Conservation (phyloP, 2,888 invertebrate genomes). For the Heliconius aoede region DNA sequence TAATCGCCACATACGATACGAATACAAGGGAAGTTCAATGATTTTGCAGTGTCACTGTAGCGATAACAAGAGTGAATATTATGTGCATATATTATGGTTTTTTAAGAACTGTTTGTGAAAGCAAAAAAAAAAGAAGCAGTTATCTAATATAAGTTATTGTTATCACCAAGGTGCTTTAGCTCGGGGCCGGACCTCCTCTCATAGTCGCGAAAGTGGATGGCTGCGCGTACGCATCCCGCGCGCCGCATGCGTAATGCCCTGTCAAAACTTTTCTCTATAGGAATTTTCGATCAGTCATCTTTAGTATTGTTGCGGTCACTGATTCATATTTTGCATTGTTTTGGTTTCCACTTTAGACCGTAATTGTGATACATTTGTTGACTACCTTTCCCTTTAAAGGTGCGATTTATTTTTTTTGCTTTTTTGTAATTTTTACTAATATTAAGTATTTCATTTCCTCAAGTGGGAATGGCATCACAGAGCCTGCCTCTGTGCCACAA, state of each 20-base stretch:
- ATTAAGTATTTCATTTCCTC: too few relatives aligned
- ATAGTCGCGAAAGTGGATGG: constrained; percentile 72
- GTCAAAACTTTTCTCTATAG: constrained; percentile 75
- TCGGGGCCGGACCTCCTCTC: constrained; percentile 30
- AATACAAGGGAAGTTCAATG: neutral
- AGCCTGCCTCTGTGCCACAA: too few relatives aligned
- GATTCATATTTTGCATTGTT: constrained; percentile 44
- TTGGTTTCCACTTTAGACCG: neutral
- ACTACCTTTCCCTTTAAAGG: constrained; percentile 1
- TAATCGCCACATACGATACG: neutral
- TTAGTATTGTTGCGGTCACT: constrained; percentile 50
- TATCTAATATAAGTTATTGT: constrained; percentile 15
- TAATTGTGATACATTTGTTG: constrained; percentile 13
- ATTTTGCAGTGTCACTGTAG: constrained; percentile 1
- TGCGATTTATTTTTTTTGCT: neutral
- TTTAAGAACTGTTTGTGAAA: too few relatives aligned
- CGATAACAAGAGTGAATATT: neutral
- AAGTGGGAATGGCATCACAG: too few relatives aligned
- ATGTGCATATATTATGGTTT: neutral
- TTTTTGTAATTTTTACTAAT: neutral
- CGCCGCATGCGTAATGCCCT: constrained; percentile 72
- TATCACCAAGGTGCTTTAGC: constrained; percentile 20
- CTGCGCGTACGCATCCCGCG: constrained; percentile 71
- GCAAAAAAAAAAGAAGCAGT: neutral
- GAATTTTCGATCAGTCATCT: constrained; percentile 65